Conservation (phyloP, 1,140 invertebrate genomes). For the Metaphire vulgaris region DNA sequence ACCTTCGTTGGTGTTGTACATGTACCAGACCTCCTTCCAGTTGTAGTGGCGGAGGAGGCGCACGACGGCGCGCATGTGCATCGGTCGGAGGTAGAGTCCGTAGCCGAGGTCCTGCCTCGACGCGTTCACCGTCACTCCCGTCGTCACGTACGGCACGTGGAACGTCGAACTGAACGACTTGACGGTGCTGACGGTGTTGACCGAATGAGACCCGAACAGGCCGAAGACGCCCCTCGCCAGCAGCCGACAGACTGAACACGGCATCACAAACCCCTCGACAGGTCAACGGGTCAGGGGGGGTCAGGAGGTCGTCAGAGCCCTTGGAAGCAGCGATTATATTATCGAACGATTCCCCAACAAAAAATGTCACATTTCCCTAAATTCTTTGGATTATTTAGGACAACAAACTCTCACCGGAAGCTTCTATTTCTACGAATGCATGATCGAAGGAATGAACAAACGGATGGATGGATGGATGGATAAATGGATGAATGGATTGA, state of each 20-base stretch:
- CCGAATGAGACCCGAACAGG: slow-evolving; percentile 82
- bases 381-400: too few species aligned
- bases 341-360: too few species aligned
- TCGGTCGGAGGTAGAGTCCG: slow-evolving; percentile 64
- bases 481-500: too few species aligned
- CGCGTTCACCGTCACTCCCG: slow-evolving; percentile 31
- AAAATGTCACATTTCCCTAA: too few species aligned
- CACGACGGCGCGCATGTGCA: slow-evolving; percentile 83
- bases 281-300: too few species aligned
- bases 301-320: too few species aligned
- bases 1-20: slow-evolving; percentile 93
- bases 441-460: too few species aligned
- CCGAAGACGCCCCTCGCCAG: slow-evolving; percentile 81
- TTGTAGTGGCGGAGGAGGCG: slow-evolving; percentile 82
- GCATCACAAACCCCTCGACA: too few species aligned
- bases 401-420: too few species aligned
- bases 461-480: too few species aligned
- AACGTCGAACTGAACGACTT: slow-evolving; percentile 91
- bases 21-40: slow-evolving; percentile 85
- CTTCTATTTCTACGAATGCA: too few species aligned
- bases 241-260: slow-evolving; percentile 85
- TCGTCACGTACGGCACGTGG: slow-evolving; percentile 84
- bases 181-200: slow-evolving; percentile 86
- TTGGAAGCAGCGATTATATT: too few species aligned
- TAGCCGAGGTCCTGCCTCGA: slow-evolving; percentile 23